Evolutionary conservation across 2,113 vertebrate genomes (phyloP), one percentile per base, ranked within the genome.

Genomic region (Urocolius indicus): DNA sequence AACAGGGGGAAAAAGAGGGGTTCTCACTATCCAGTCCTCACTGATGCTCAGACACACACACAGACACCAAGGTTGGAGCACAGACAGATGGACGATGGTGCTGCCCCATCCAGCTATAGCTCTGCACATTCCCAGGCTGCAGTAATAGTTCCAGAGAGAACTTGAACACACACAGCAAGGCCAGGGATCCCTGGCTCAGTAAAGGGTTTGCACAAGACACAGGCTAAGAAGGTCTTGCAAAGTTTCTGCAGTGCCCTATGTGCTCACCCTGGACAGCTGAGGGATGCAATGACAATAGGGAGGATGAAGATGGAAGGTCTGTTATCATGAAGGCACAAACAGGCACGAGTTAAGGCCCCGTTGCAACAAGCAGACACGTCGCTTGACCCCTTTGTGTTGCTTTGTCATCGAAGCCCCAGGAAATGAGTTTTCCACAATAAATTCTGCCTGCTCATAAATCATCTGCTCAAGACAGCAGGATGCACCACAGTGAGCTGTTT

Each of bases 391-490:
- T 45, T 84, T 36, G 59, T 26, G 58, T 71, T 75, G 84, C 80
- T 84, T 58, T 62, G 80, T 66, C 95, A 63, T 6, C 6, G 6
- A 20, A 76, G 54, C n/a, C 52, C 45, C 66, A 82, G 87, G 86
- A 67, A 90, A 90, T 43, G 78, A 93, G 82, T 27, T 46, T 74
- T 73, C 67, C 84, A 77, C 92, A 48, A 81, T 41, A 38, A 81
- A 89, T 58, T 12, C 54, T 34, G 49, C 13, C 62, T 80, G 58
- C 62, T 59, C 21, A 32, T 69, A 48, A 74, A 75, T 68, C 66
- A 76, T 26, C 21, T 43, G 81, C 82, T 72, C 55, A 10, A 34
- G 79, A 48, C 77, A 82, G 88, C 91, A 41, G 80, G 93, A 93
- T 62, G 54, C 72, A 41, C 51, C 78, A 3, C 0, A 8, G 51